Evolutionary conservation across 2,113 vertebrate species (phyloP), one percentile per base, ranked within the genome.

Genomic region (Podarcis muralis): DNA sequence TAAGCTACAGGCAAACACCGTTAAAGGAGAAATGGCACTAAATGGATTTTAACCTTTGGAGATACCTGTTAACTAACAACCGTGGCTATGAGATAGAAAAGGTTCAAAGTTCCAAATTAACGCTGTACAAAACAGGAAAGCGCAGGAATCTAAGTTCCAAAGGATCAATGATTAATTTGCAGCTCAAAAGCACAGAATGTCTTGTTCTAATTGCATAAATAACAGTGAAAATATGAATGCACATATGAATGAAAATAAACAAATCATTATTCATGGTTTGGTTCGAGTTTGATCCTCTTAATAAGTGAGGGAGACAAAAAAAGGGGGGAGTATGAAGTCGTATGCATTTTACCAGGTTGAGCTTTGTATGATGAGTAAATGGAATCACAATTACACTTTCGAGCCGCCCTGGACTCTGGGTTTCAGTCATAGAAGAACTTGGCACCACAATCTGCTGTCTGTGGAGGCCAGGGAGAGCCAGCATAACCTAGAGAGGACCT

Each of bases 91-190:
- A 90, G 89, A 82, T 79, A 86, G 79, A 43, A 85, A 78, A 92
- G 83, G 88, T 92, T 87, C 88, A 89, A 91, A 88, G 86, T 91
- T 91, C 66, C 91, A 89, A 90, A 81, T 93, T 77, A 81, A 85
- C 81, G 81, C 77, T 75, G 83, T 72, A 92, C 92, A 90, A 89
- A 66, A 86, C 81, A 69, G 83, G 79, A 22, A 86, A 84, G 79
- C 78, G 69, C 16, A 86, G 32, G 35, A 23, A 66, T 30, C 43
- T n/a, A 91, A 92, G 11, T 76, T 92, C 82, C 57, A 88, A 78
- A 11, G 53, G 69, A 86, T 93, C 91, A 90, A 89, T 77, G 27
- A 88, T 90, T 95, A 71, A 83, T 86, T 92, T 71, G 32, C 22
- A 43, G 62, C 7, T 35, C 65, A 86, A 89, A 35, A 85, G 43